phyloP scores from a whole-genome alignment of 2,113 vertebrate genomes.

The Recurvirostra avosetta region DNA sequence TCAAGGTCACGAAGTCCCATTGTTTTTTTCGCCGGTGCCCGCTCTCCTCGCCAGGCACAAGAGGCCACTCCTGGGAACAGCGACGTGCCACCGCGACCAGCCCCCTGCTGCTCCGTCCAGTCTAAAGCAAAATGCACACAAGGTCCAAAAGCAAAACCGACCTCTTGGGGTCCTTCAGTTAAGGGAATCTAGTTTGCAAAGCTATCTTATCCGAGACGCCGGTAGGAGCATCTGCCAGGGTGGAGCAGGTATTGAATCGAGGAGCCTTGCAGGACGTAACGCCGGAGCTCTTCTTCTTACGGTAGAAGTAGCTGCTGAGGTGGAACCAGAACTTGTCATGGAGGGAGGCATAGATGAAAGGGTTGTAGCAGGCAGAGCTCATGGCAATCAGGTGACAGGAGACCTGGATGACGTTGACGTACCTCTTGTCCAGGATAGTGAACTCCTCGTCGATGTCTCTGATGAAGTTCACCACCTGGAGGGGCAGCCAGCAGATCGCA shows the following conservation, averaged over 20 bases:
- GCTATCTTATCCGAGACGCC: slow-evolving; percentile 52
- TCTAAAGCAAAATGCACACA: neutral
- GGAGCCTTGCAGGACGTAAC: slow-evolving; percentile 53
- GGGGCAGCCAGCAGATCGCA: slow-evolving; percentile 86
- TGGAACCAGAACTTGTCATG: slow-evolving; percentile 78
- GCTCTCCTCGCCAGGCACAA: neutral
- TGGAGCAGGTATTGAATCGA: slow-evolving; percentile 71
- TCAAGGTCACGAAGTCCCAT: neutral
- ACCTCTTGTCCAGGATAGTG: slow-evolving; percentile 76
- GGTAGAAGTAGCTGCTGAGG: slow-evolving; percentile 64
- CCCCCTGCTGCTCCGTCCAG: neutral
- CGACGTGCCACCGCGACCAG: neutral
- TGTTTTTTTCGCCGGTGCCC: too few species aligned
- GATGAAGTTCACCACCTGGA: slow-evolving; percentile 85
- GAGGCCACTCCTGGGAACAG: neutral
- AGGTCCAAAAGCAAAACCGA: neutral
- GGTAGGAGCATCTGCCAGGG: slow-evolving; percentile 57
- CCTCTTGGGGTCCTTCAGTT: neutral
- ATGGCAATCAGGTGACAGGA: slow-evolving; percentile 80
- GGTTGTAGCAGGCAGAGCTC: slow-evolving; percentile 84
- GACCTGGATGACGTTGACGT: slow-evolving; percentile 79
- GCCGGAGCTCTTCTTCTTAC: slow-evolving; percentile 48
- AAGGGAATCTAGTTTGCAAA: slow-evolving; percentile 37
- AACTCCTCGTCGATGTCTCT: slow-evolving; percentile 79
- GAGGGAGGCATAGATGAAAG: slow-evolving; percentile 82